Base-by-base conservation (phyloP, 92 coral and sea anemone genomes). In the Phenganax stokvisi region DNA sequence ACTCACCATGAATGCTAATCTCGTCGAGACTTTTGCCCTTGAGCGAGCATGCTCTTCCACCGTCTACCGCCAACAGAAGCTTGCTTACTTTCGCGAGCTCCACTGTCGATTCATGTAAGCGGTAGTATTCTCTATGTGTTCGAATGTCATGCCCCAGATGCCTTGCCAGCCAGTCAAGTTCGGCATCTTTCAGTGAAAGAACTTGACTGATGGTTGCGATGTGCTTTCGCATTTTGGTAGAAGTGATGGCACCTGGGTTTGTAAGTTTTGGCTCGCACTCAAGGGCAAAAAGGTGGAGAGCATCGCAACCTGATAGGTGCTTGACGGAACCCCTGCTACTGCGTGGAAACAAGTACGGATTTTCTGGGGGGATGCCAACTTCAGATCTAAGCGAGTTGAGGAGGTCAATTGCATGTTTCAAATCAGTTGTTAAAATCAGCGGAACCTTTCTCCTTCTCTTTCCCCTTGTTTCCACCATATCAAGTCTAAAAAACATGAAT, bases 1-100 rank as follows among this genome's bases (percentile, higher is more conserved):
- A 37, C 65, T 77, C 56, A 77, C 82, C 73, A 2, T 77, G 54
- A 9, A 77, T 7, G 1, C 51, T n/a, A 11, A 77, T 77, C 28
- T 77, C 82, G 9, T 77, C 70, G 9, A 77, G 17, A 8, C 17
- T 56, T 29, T 25, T 77, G 10, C 82, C 82, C 2, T 16, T 55
- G 31, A 57, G 60, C 44, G 51, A 27, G 9, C 75, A 65, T 12
- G 83, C 83, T 47, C 9, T 64, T 37, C 83, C 83, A 16, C 53
- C 37, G 11, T 84, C 87, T 4, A 84, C 77, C 0, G 84, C 78
- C 54, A 69, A 57, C 55, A 84, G 75, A 28, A 84, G 77, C 51
- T 84, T 77, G 47, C 87, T 44, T 10, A 84, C 84, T 31, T 84
- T 84, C 8, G 87, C 87, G 3, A 84, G 54, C 31, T 84, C 87